Base-by-base conservation (phyloP, 2,888 invertebrate species). In the Coremacera marginata region DNA sequence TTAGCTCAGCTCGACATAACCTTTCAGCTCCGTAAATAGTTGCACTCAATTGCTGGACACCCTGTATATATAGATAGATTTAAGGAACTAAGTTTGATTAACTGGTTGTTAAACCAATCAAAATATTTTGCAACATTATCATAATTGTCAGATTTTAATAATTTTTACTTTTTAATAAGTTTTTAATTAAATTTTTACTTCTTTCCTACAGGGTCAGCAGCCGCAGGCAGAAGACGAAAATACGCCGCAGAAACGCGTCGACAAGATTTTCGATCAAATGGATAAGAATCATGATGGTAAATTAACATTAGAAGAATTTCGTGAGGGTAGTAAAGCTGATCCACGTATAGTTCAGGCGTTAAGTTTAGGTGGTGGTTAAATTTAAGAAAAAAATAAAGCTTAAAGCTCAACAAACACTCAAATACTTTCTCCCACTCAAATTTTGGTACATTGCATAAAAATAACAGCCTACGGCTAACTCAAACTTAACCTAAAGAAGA, bases 231-330 rank as follows among this genome's bases (percentile, higher is more conserved):
- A 96, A 86, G 96, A 96, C 87, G 96, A 96, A 87, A 96, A 96
- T 89, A 96, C 96, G 81, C 96, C 96, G 19, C 96, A 98, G 90
- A 98, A 98, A 89, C 93, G 98, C 87, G 98, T 98, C 81, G 98
- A 98, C 91, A 97, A 98, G 90, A 99, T 99, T 89, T 99, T 99
- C 91, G 97, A 97, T 90, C 98, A 98, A 90, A 98, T 99, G 98
- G 99, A 99, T 91, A 98, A 96, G 92, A 98, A 99, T 90, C 97
- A 98, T 91, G 98, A 99, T 90, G 98, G 98, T 90, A 94, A 96
- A 88, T 92, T 99, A 86, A 98, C 98, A 74, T 92, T 99, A 84
- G 98, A 99, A 88, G 98, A 99, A 90, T 99, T 99, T 92, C 94
- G 98, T 87, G 98, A 99, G 91, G 98, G 98, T 83, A 98, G 98